Evolutionary conservation across 2,113 vertebrate species (phyloP).

Genomic region (Symphodus melops): DNA sequence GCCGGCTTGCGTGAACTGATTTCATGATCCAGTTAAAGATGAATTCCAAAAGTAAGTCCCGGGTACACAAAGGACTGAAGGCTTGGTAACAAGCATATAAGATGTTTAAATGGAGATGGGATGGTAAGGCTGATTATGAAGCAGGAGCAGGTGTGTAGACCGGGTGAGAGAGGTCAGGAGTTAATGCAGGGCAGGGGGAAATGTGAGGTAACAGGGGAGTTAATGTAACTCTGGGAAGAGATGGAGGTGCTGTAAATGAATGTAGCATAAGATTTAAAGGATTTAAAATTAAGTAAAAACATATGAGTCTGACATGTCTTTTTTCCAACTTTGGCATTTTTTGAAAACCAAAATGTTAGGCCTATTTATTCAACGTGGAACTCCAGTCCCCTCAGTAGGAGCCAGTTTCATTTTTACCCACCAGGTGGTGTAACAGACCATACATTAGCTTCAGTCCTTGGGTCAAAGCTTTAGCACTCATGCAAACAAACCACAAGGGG

Average conservation of each 20-base stretch:
- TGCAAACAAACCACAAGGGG: conserved; percentile 42
- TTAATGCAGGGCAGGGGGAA: not conserved
- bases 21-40: no score
- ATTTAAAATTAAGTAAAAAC: no score
- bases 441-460: not conserved
- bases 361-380: no score
- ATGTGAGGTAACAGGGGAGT: not conserved
- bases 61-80: not conserved
- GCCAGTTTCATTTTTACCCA: conserved; percentile 29
- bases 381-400: no score
- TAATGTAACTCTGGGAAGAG: not conserved
- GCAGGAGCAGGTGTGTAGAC: not conserved
- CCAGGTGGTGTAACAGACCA: conserved; percentile 62
- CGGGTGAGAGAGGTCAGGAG: not conserved
- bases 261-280: not conserved
- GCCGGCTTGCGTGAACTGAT: no score
- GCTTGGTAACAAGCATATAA: not conserved
- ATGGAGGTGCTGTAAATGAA: not conserved
- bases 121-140: no score
- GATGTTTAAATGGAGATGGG: no score
- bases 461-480: conserved; percentile 14
- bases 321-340: no score
- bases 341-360: no score
- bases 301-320: no score
- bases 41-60: not conserved